Evolutionary conservation across 2,888 invertebrate species (phyloP), one percentile per base, ranked within the genome.

Genomic region (Mythimna ferrago): DNA sequence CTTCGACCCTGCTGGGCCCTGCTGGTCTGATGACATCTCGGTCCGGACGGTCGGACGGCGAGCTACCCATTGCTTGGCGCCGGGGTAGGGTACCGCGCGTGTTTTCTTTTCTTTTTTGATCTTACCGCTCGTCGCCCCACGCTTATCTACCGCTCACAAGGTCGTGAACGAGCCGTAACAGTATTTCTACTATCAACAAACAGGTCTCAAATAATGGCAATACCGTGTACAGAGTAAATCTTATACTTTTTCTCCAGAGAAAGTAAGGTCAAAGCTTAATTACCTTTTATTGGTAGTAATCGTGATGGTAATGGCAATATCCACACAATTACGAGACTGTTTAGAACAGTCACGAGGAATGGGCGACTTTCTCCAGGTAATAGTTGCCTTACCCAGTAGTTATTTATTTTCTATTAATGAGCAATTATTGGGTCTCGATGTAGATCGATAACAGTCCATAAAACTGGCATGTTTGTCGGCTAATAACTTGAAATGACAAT

Each of bases 211-310:
- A 53, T 65, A 73, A 35, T 41, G 14, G 26, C 32, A 32, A 56
- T 9, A 76, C 9, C 7, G 35, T 38, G 51, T 44, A 53, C 61
- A 41, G 16, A 21, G 41, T 65, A 64, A 32, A 60, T 38, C 11
- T 1, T 2, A 58, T 21, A 71, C 38, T 78, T 78, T 71, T 82
- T 66, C 70, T 58, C 9, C n/a, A 53, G 68, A 83, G 69, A 83
- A 83, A 69, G 80, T 61, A n/a, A 64, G 82, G 71, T 78, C 48
- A 78, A 14, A 65, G 72, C 66, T 72, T 69, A 80, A 82, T 82
- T 71, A 72, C 56, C 62, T 14, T 32, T 54, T 78, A 79, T 71
- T 56, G 74, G 41, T 16, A 64, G 60, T n/a, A 63, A 76, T 74
- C 78, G 75, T 80, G 76, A 66, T 41, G 11, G 7, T 78, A 82